Base-by-base conservation (phyloP, 2,113 vertebrate genomes). In the Megatriorchis doriae region DNA sequence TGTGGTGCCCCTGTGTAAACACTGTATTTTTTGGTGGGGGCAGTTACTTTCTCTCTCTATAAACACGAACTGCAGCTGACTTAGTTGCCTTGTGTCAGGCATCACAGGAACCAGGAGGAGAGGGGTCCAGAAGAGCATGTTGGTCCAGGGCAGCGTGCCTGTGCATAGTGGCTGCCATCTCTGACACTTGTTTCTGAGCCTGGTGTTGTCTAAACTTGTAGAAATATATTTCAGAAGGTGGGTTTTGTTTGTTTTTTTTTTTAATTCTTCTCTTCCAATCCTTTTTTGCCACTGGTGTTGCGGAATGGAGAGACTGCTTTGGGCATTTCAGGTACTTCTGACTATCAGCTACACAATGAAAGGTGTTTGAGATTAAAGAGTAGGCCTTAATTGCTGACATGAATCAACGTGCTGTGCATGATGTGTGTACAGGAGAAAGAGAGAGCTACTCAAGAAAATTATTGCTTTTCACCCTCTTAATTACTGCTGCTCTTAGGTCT, bases 401-500 rank as follows among this genome's bases (percentile, higher is more conserved):
- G 34, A 89, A 79, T 91, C 81, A 71, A 67, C 1, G 6, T 48
- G 53, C 58, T 31, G 50, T 4, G 1, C 11, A 20, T 59, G 61
- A 43, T 82, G 43, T 61, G 25, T 72, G 47, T 82, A 26, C 21
- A 80, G 52, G 70, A 93, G 77, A 86, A 72, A 53, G 55, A 73
- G 71, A 52, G 45, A 56, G 36, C 63, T 73, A 72, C 62, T 95
- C 38, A 7, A 22, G 86, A 70, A 87, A 90, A 95, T 82, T 32
- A 94, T 2, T 81, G 66, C 73, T 93, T 90, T 95, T 91, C 62
- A 75, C 17, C 43, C 47, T 75, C 81, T 81, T 90, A 81, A 87
- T 96, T 97, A 88, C 78, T 82, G 74, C 73, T 86, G 78, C 78
- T 75, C 66, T 82, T 66, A 95, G 90, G 81, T 90, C 74, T 87